A percentile compares a stretch with the other conserved stretches of the same genome.
These are phyloP conservation scores for Nothobranchius furzeri DNA, from an alignment of 2,113 vertebrate species.

Conservation along the genomic window DNA sequence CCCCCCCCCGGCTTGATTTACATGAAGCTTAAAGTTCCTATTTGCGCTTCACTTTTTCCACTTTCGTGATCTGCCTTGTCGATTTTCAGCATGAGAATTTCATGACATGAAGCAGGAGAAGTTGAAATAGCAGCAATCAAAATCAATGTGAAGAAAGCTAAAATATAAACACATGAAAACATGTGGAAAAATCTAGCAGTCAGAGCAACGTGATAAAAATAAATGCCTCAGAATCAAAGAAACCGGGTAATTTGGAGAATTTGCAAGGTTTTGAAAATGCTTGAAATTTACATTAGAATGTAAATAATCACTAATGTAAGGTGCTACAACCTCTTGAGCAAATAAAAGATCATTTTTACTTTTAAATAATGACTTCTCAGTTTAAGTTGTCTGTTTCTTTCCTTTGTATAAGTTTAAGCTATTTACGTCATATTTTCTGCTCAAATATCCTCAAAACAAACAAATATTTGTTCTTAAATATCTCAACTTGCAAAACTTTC, in stretches of 20 bases:
- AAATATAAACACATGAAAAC: conserved; percentile 27
- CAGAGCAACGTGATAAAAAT: no score
- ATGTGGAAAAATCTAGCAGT: no score
- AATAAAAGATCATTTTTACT: no score
- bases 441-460: not conserved
- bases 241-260: no score
- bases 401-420: no score
- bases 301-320: not conserved
- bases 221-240: no score
- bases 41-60: conserved; percentile 20
- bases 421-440: no score
- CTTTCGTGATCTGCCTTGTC: not conserved
- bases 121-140: conserved; percentile 1
- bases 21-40: conserved; percentile 7
- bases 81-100: not conserved
- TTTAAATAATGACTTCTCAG: no score
- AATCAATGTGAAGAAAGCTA: conserved; percentile 52
- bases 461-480: conserved; percentile 20
- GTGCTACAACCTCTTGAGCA: no score
- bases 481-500: conserved; percentile 1
- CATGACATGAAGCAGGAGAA: not conserved
- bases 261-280: no score
- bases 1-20: conserved; percentile 18
- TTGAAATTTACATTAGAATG: no score
- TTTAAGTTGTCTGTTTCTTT: no score